Base-by-base conservation (phyloP, 2,797 vertebrate species). In the Myripristis jacobus region DNA sequence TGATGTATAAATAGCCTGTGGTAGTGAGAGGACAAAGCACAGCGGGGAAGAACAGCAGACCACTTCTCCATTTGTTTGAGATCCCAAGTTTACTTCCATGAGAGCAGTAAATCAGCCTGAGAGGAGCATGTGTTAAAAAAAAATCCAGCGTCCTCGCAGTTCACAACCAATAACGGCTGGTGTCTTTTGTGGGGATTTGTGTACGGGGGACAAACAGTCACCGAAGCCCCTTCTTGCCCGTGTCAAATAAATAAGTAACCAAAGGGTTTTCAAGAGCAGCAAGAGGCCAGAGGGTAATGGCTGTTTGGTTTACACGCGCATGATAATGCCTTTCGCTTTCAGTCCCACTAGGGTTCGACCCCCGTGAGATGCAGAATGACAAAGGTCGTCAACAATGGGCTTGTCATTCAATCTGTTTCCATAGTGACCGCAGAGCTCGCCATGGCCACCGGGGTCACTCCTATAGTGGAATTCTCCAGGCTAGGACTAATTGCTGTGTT, bases 381-480 rank as follows among this genome's bases (percentile, higher is more conserved):
- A 91, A 92, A 91, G 89, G 86, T 83, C 67, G 54, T 70, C 78
- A 47, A 92, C 90, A 92, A 90, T 88, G 81, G 77, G 64, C 81
- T 54, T 83, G 87, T 88, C 90, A 84, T 83, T 94, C 90, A 89
- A 7, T 10, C 15, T 57, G 90, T 93, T 81, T 76, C 91, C 80
- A 85, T 84, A 66, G 90, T 51, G 73, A 91, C 87, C 81, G 10
- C 57, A 38, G 66, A 75, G 62, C 66, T 19, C 59, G 48, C 72
- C 1, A 8, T 73, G 78, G 77, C 76, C 66, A 15, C 69, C 5
- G 2, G 84, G 89, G 80, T 85, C 84, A 75, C 78, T 88, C 88
- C 88, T 84, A 88, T 81, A 71, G 44, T 29, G 65, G 79, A 77
- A 43, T 63, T 84, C 80, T 75, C 65, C 64, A 43, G 81, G 84